Base-by-base conservation (phyloP, 2,888 invertebrate genomes). In the Himalopsyche kuldschensis region DNA sequence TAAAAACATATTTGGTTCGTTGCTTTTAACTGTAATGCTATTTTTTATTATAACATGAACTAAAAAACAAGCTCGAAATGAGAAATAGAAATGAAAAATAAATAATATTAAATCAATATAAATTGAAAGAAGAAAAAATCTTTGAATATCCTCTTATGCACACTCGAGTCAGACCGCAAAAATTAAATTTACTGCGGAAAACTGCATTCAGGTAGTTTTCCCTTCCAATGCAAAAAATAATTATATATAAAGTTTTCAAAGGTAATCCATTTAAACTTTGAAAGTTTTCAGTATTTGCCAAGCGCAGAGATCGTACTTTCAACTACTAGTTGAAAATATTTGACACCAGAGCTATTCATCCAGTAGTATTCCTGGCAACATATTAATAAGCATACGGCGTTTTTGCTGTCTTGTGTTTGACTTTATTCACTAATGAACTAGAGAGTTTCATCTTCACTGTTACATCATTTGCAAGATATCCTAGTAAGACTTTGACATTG, bases 401-500 rank as follows among this genome's bases (percentile, higher is more conserved):
- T 69, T 69, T 69, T 69, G 69, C 27, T 69, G 15, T 27, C 69
- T 69, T 69, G 69, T 69, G 30, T 30, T 69, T 69, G 69, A 69
- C 69, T 69, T 69, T 69, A 69, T 69, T 30, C 69, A 78, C 30
- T 77, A 82, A 79, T 47, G 46, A 82, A 80, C 75, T 63, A 31
- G 3, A 82, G 47, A 82, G 47, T 46, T 82, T 80, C 31, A 30
- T 30, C 48, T 46, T 24, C 46, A 63, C 78, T 78, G 47, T 31
- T 82, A 63, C 55, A 82, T 82, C 80, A 78, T 82, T 63, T 79
- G 79, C 41, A 27, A 63, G 77, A 80, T 35, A 78, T 46, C 15
- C 79, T 48, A 47, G 47, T 27, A 17, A 79, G 47, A 78, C 41
- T 76, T 76, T 41, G 41, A 47, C 15, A 31, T 79, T 48, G 11